These are phyloP conservation scores for Tetragonula carbonaria DNA, from an alignment of 2,888 invertebrate species.

Conservation along the genomic window DNA sequence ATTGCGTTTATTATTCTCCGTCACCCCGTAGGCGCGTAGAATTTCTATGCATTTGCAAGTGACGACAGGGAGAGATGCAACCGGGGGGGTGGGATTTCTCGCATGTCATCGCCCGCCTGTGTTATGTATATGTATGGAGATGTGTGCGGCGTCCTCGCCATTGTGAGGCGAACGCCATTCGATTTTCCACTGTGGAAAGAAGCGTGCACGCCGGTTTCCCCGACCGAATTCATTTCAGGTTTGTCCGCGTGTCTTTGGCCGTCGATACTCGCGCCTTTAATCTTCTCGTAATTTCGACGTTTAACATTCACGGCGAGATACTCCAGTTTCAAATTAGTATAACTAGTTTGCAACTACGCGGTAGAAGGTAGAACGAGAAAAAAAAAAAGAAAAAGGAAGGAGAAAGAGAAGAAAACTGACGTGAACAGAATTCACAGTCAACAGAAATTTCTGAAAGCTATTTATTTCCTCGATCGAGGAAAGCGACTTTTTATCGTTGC, in stretches of 20 bases:
- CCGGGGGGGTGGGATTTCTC: slow-evolving; percentile 50
- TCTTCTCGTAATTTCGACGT: too few species aligned
- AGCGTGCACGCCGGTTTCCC: slow-evolving; percentile 19
- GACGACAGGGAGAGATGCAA: slow-evolving; percentile 62
- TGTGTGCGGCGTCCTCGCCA: slow-evolving; percentile 30
- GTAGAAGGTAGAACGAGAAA: background rate
- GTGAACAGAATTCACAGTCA: too few species aligned
- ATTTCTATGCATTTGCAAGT: slow-evolving; percentile 70
- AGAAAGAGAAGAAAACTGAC: too few species aligned
- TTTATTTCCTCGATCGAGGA: too few species aligned
- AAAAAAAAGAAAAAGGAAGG: background rate
- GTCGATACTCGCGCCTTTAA: background rate
- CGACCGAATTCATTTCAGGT: slow-evolving; percentile 34
- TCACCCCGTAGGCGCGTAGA: slow-evolving; percentile 43
- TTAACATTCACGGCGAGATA: background rate
- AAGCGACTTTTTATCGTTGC: too few species aligned
- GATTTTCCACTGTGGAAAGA: slow-evolving; percentile 42
- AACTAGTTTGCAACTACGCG: background rate
- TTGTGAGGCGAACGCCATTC: slow-evolving; percentile 48
- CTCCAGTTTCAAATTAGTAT: background rate
- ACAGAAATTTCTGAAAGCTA: too few species aligned
- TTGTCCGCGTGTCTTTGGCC: background rate
- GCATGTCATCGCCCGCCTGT: slow-evolving; percentile 56
- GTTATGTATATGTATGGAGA: slow-evolving; percentile 58
- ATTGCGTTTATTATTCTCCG: slow-evolving; percentile 69